These are phyloP conservation scores for Rhaphigaster nebulosa DNA, from an alignment of 2,888 invertebrate genomes.

Conservation along the genomic window DNA sequence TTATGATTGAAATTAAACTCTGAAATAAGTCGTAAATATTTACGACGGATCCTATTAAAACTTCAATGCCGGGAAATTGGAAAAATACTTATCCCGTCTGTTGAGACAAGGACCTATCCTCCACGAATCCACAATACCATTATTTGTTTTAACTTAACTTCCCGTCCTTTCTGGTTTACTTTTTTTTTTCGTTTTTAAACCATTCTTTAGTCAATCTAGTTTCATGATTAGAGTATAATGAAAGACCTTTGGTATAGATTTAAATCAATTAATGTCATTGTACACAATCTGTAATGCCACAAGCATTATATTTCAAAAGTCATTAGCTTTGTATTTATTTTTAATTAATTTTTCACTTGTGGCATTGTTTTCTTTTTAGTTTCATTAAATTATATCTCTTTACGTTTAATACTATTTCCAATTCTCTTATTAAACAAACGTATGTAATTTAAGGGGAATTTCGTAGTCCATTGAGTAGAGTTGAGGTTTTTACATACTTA, in stretches of 20 bases:
- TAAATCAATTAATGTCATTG: neutral
- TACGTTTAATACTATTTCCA: no score
- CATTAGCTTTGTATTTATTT: no score
- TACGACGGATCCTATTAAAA: neutral
- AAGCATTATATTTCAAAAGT: no score
- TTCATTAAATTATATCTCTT: no score
- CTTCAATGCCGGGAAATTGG: neutral
- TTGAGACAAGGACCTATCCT: neutral
- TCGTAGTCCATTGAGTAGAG: no score
- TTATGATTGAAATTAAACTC: constrained; percentile 34
- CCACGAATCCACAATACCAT: neutral
- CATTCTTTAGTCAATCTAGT: neutral
- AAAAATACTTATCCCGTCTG: neutral
- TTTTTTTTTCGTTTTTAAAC: no score
- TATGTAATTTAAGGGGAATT: no score
- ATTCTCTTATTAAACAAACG: no score
- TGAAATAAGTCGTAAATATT: constrained; percentile 5
- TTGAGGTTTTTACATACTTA: no score
- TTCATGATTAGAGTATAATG: neutral
- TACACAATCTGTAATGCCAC: neutral
- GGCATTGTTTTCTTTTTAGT: no score
- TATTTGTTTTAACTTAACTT: neutral
- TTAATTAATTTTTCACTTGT: no score
- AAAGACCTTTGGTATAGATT: neutral
- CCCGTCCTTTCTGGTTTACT: neutral